Evolutionary conservation across 2,797 vertebrate genomes (phyloP), one percentile per base, ranked within the genome.

Genomic region (Helostoma temminkii): DNA sequence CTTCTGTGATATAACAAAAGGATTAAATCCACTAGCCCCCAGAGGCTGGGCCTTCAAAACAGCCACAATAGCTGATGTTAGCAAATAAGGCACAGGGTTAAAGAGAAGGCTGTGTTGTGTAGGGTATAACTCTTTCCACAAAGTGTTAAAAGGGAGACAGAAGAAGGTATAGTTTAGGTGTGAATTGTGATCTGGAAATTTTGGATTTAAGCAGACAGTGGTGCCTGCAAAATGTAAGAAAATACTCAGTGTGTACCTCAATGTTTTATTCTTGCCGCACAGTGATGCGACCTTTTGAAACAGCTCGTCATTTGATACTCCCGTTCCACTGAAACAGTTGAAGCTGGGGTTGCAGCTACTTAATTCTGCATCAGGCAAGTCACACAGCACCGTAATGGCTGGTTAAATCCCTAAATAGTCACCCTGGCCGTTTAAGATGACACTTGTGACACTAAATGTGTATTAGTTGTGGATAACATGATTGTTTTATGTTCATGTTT

Each of bases 21-120:
- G 80, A 82, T 83, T 83, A 86, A 50, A 66, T 2, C 78, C 37
- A 46, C 42, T 47, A 58, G 8, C 19, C 0, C 64, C 32, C 59
- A 18, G 37, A 48, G 62, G 39, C 54, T 58, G 45, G 77, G 66
- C 49, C 54, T 56, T 71, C 46, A 28, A 71, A 69, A 50, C 19
- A 6, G 65, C 54, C 55, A 52, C 48, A 26, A 24, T 48, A 61
- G 53, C 55, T n/a, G 57, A 24, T 53, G 48, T 62, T 66, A 66
- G 75, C 63, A 68, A 45, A 80, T 69, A 25, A 19, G 39, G 56
- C 48, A 66, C 18, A 3, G 55, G 47, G 52, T 55, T 64, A 42
- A 48, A 25, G 39, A 11, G 21, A 74, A 69, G 47, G 42, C 0
- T 41, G 52, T 73, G 61, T 53, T 72, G 66, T 70, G 65, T 54